Evolutionary conservation across 2,888 invertebrate species (phyloP), one percentile per base, ranked within the genome.

Genomic region (Agriopis aurantiaria): DNA sequence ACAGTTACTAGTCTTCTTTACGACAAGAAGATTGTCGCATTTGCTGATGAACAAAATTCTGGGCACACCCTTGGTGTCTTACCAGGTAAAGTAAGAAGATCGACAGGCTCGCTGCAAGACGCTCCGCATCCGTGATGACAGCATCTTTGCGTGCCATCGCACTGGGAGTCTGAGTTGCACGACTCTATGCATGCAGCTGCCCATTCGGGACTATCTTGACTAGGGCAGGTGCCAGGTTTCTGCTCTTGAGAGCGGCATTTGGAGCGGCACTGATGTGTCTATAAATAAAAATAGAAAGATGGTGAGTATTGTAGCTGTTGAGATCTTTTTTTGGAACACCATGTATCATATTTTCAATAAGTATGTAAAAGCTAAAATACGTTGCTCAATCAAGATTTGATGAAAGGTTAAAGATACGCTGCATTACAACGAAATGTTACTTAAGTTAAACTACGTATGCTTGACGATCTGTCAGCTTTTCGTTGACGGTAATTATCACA

Each of bases 81-180:
- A 96, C 96, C 96, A 90, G 95, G 83, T 84, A 95, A 81, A 77
- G 93, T 91, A 76, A 95, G 83, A 69, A 97, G 88, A 68, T 96
- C 96, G 8, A 93, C 80, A 0, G 97, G 96, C 45, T 95, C 94
- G 82, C 96, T 96, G 84, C 97, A 97, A 33, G 96, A 95, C 23
- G 96, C 92, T 0, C 97, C 97, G 79, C 97, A 97, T 40, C 93
- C 90, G 73, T 96, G 95, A 49, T 92, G 93, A 80, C 97, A 97
- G 85, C 97, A 97, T 75, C 97, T 95, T 70, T 96, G 95, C 1
- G 95, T 95, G 73, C 96, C 96, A 10, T 96, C 95, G 83, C 97
- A 97, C 78, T 97, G 96, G 0, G 95, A 95, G 81, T 97, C 97
- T n/a, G 90, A 85, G 71, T 90, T 87, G 81, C 96, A 96, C 3